These are phyloP conservation scores for Oscheius sp. DNA, from an alignment of 1,140 invertebrate species.

Conservation along the genomic window DNA sequence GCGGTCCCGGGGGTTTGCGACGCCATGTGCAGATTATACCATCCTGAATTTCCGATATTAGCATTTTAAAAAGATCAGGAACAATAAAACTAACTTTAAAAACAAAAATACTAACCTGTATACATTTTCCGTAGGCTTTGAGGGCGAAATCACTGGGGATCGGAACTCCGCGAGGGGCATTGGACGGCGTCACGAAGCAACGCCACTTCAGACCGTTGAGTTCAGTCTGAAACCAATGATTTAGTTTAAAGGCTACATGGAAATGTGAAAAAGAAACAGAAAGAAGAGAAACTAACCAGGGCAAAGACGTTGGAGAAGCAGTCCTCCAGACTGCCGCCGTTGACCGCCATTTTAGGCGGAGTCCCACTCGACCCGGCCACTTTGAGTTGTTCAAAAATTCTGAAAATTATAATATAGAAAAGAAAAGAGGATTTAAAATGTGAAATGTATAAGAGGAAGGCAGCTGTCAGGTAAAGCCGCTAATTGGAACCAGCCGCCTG, in stretches of 20 bases:
- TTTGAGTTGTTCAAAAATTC: not conserved
- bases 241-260: not conserved
- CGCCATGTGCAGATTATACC: slow-evolving; percentile 38
- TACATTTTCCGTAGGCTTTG: slow-evolving; percentile 36
- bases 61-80: slow-evolving; percentile 1
- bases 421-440: too few relatives aligned
- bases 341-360: not conserved
- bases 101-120: slow-evolving; percentile 12
- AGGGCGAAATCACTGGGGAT: slow-evolving; percentile 16
- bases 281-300: slow-evolving; percentile 2
- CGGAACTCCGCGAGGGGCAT: slow-evolving; percentile 19
- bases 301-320: slow-evolving; percentile 29
- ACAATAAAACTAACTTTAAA: not conserved
- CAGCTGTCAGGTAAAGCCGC: too few relatives aligned
- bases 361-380: not conserved
- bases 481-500: too few relatives aligned
- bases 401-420: not conserved
- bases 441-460: too few relatives aligned
- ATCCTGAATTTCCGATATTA: too few relatives aligned
- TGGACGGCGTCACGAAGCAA: slow-evolving; percentile 15
- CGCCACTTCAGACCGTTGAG: slow-evolving; percentile 43
- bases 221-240: slow-evolving; percentile 34
- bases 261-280: not conserved
- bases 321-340: slow-evolving; percentile 36
- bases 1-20: slow-evolving; percentile 15